Evolutionary conservation across 2,888 invertebrate species (phyloP).

Genomic region (Thyatira batis): DNA sequence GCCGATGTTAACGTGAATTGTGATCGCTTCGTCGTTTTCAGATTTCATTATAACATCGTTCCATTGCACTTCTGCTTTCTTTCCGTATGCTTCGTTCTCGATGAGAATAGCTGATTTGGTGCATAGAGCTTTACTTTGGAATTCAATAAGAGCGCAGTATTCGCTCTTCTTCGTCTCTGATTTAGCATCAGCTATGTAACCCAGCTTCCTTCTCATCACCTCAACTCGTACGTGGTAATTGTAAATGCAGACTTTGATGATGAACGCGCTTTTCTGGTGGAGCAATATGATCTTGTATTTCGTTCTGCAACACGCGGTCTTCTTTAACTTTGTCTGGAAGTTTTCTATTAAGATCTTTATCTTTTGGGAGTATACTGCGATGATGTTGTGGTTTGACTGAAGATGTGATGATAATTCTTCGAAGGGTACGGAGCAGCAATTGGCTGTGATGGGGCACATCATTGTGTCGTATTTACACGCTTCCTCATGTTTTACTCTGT

Average conservation of each 20-base stretch:
- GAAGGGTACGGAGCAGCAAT: constrained; percentile 70
- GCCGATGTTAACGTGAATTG: constrained; percentile 74
- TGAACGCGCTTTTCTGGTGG: constrained; percentile 74
- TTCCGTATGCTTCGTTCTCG: constrained; percentile 73
- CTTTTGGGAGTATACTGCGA: constrained; percentile 76
- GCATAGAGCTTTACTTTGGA: constrained; percentile 72
- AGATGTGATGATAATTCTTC: constrained; percentile 72
- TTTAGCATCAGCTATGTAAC: constrained; percentile 66
- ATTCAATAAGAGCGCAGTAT: constrained; percentile 72
- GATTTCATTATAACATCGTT: constrained; percentile 72
- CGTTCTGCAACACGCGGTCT: constrained; percentile 74
- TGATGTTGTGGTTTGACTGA: constrained; percentile 68
- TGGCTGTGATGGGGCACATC: constrained; percentile 72
- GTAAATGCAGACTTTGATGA: constrained; percentile 77
- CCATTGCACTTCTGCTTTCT: constrained; percentile 77
- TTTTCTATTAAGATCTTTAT: constrained; percentile 77
- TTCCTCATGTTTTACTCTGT: constrained; percentile 72
- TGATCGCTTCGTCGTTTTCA: constrained; percentile 74
- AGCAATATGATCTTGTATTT: constrained; percentile 76
- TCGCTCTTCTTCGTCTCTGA: constrained; percentile 70
- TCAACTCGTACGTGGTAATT: constrained; percentile 76
- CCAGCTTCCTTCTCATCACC: constrained; percentile 73
- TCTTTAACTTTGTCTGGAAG: constrained; percentile 75
- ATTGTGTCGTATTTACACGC: constrained; percentile 74
- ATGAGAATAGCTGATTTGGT: constrained; percentile 74